Evolutionary conservation across 2,797 vertebrate species (phyloP).

Genomic region (Lacerta bilineata): DNA sequence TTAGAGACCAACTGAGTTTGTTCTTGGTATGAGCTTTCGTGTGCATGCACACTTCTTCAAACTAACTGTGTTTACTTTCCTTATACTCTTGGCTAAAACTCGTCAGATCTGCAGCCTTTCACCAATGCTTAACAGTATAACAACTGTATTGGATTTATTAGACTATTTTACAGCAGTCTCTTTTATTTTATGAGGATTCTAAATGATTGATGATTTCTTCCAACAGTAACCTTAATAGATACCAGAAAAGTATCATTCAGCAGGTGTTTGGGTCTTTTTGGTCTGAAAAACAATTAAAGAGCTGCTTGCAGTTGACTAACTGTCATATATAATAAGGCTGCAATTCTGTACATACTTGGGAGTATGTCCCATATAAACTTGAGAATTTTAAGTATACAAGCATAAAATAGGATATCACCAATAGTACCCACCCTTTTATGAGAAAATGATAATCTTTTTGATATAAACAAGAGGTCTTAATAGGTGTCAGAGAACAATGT

Average conservation of each 20-base stretch:
- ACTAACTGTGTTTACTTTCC: neutral
- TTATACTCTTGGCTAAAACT: neutral
- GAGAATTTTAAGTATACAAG: neutral
- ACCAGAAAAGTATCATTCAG: too few relatives aligned
- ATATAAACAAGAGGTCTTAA: neutral
- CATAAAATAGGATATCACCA: too few relatives aligned
- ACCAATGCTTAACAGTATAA: neutral
- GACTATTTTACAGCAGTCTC: constrained; percentile 27
- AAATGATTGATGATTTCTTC: too few relatives aligned
- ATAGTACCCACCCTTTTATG: neutral
- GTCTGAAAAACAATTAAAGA: neutral
- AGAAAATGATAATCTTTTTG: neutral
- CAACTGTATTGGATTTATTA: constrained; percentile 29
- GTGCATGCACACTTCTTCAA: neutral
- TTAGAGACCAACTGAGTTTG: too few relatives aligned
- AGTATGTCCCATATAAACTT: too few relatives aligned
- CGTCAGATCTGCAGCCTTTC: neutral
- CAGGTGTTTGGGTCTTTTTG: too few relatives aligned
- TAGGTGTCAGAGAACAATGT: neutral
- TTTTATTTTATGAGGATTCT: neutral
- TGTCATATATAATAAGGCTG: too few relatives aligned
- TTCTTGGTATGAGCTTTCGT: too few relatives aligned
- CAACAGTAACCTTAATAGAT: too few relatives aligned
- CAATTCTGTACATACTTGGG: too few relatives aligned
- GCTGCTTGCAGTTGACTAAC: neutral